Evolutionary conservation across 2,113 vertebrate species (phyloP), one percentile per base, ranked within the genome.

Genomic region (Rhizomys pruinosus): DNA sequence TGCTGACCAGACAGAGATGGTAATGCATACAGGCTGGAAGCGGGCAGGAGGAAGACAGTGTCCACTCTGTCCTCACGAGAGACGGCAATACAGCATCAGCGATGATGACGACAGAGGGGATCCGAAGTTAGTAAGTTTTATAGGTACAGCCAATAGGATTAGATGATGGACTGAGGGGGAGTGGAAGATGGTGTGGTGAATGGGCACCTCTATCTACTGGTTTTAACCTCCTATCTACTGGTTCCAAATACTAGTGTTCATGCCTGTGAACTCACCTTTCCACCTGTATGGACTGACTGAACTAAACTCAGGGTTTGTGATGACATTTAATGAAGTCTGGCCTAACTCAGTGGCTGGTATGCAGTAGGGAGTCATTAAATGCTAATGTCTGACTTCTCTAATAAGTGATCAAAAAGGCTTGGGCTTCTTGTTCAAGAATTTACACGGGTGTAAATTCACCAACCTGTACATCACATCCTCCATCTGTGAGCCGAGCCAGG

Each of bases 1-100:
- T 59, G 57, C 78, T 85, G 73, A 16, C 22, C 19, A 34, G 7
- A 2, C 44, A 1, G 32, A 63, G 32, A 9, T 17, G 57, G 3
- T 39, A 37, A 7, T 15, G 23, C 6, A 59, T 4, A 77, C n/a
- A 57, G 47, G 23, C 34, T 52, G 29, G 59, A 69, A 27, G 27
- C 23, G 37, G 69, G n/a, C n/a, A n/a, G 27, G 19, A 42, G 3
- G 25, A 73, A 37, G 32, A 37, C 27, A 20, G 61, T 19, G 66
- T 16, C 78, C 73, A 7, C 74, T 68, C 37, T 92, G 66, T 44
- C 85, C 27, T 6, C 0, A 5, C 52, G 39, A 80, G 27, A 76
- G 76, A 52, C 0, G 7, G 32, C 23, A 2, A 0, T 52, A 9
- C 1, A 47, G 13, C 12, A 52, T 29, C 20, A 39, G 17, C 3